These are phyloP conservation scores for Heliconius sara DNA, from an alignment of 2,888 invertebrate species.

Conservation along the genomic window DNA sequence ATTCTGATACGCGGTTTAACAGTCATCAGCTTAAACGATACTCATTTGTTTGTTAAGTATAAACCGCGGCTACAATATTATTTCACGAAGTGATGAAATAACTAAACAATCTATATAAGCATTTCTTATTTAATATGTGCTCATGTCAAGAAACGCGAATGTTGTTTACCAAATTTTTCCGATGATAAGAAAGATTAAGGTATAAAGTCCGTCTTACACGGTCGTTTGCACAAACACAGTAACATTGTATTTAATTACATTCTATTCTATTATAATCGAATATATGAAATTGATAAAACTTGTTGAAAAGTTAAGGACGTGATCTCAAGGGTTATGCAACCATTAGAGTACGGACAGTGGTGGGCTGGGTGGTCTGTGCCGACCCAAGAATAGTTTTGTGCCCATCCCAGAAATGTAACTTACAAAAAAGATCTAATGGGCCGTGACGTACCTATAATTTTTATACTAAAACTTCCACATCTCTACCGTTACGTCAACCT, in stretches of 20 bases:
- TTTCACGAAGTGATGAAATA: slow-evolving; percentile 46
- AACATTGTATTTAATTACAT: slow-evolving; percentile 45
- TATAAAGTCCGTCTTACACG: slow-evolving; percentile 51
- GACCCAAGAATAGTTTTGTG: no score
- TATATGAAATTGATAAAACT: slow-evolving; percentile 17
- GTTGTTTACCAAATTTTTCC: slow-evolving; percentile 48
- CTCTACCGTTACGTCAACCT: slow-evolving; percentile 68
- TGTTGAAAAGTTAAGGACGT: neutral
- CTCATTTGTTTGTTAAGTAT: slow-evolving; percentile 18
- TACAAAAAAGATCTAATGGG: neutral
- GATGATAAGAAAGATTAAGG: slow-evolving; percentile 54
- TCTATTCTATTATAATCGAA: slow-evolving; percentile 12
- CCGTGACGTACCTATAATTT: slow-evolving; percentile 60
- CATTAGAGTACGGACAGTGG: no score
- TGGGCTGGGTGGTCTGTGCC: no score
- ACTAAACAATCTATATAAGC: slow-evolving; percentile 34
- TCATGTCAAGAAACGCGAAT: slow-evolving; percentile 47
- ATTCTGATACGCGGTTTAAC: slow-evolving; percentile 34
- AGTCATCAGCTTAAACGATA: slow-evolving; percentile 30
- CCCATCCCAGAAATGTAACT: no score
- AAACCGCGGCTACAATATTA: slow-evolving; percentile 28
- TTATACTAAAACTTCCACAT: slow-evolving; percentile 74
- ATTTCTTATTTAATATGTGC: slow-evolving; percentile 46
- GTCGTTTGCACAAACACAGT: slow-evolving; percentile 37
- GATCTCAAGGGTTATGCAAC: slow-evolving; percentile 21